Conservation (phyloP, 2,113 vertebrate species). For the Plecturocebus donacophilus region DNA sequence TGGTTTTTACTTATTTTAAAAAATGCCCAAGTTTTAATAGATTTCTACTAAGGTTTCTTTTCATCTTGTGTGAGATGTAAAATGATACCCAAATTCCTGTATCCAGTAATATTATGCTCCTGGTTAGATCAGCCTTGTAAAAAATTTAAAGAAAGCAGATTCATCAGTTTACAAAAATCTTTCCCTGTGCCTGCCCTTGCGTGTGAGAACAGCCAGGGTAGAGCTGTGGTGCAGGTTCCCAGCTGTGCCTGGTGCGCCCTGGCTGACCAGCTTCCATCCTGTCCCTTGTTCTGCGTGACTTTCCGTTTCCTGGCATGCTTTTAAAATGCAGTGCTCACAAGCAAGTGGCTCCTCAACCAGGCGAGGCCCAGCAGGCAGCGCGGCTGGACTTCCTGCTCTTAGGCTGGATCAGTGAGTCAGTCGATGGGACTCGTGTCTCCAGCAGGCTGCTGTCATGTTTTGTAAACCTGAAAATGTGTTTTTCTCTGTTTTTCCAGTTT, state of each 20-base stretch:
- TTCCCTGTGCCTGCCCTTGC: not conserved
- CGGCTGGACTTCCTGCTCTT: not conserved
- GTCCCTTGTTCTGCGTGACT: not conserved
- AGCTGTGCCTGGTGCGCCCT: rapidly evolving
- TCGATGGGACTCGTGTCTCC: not conserved
- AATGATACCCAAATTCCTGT: rapidly evolving
- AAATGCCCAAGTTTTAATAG: not conserved
- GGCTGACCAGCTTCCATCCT: rapidly evolving
- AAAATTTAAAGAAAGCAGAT: not conserved
- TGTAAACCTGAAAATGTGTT: slow-evolving; percentile 13
- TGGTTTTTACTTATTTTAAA: not conserved
- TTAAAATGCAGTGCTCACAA: too few species aligned
- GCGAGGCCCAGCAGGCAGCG: too few species aligned
- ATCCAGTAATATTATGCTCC: rapidly evolving
- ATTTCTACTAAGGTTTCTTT: not conserved
- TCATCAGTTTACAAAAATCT: not conserved
- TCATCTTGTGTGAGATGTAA: rapidly evolving
- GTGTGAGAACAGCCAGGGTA: not conserved
- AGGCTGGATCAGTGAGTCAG: not conserved
- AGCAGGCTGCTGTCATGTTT: not conserved
- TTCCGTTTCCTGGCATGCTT: not conserved
- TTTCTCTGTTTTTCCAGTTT: slow-evolving; percentile 88
- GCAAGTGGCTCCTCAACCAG: not conserved
- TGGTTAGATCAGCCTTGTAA: not conserved
- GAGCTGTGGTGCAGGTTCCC: not conserved